Evolutionary conservation across 2,113 vertebrate species (phyloP).

Genomic region (Strigops habroptila): DNA sequence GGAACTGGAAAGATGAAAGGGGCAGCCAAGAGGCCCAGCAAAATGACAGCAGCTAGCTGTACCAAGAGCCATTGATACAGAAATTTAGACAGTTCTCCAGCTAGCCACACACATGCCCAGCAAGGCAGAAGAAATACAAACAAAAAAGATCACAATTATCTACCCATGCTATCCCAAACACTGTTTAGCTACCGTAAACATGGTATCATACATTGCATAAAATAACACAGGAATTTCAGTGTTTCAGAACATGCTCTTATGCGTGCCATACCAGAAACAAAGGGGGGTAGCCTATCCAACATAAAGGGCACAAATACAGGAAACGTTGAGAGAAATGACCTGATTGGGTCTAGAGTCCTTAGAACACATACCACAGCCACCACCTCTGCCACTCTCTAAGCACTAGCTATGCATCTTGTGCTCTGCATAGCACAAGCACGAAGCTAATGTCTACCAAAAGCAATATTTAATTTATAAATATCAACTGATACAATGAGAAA

Average conservation of each 20-base stretch:
- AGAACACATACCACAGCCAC: neutral
- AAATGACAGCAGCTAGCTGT: neutral
- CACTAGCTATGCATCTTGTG: neutral
- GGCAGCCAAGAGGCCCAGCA: neutral
- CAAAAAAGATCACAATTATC: neutral
- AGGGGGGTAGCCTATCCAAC: neutral
- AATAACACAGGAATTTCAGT: neutral
- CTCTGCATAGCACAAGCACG: neutral
- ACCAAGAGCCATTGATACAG: neutral
- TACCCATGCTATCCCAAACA: neutral
- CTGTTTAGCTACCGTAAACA: rapidly evolving
- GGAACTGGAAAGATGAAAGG: neutral
- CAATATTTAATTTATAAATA: neutral
- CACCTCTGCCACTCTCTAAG: neutral
- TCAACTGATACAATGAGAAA: neutral
- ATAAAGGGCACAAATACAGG: neutral
- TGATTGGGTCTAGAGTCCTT: neutral
- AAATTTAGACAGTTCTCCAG: neutral
- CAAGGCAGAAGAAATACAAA: neutral
- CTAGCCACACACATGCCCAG: neutral
- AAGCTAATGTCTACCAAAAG: neutral
- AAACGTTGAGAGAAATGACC: neutral
- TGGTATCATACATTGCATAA: neutral
- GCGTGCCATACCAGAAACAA: neutral
- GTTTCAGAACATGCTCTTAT: neutral